Conservation (phyloP, 2,888 invertebrate genomes). For the Bembecia ichneumoniformis region DNA sequence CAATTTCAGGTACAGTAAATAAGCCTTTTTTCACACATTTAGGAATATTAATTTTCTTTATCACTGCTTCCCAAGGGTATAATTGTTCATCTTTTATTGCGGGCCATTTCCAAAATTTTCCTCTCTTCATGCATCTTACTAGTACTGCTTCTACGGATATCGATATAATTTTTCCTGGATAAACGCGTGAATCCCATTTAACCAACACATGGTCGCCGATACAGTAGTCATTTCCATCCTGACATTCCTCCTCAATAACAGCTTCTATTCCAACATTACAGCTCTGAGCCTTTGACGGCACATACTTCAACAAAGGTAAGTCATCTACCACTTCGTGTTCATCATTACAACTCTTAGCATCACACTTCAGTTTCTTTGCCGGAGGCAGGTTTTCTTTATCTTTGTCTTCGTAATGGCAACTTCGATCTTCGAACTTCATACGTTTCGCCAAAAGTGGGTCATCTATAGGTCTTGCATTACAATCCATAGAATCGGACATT, state of each 20-base stretch:
- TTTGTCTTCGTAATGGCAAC: no score
- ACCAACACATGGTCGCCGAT: not conserved
- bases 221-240: not conserved
- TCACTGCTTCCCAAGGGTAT: not conserved
- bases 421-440: no score
- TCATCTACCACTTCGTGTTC: not conserved
- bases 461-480: no score
- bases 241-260: not conserved
- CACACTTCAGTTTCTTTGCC: not conserved
- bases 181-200: not conserved
- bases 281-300: not conserved
- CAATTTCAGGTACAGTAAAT: constrained; percentile 2
- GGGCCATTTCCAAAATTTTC: constrained; percentile 1
- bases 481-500: no score
- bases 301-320: not conserved
- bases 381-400: not conserved
- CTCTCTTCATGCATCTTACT: constrained; percentile 2
- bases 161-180: not conserved
- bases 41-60: constrained; percentile 1
- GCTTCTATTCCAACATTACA: not conserved
- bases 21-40: constrained; percentile 1
- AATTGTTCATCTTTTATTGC: constrained; percentile 1
- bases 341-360: no score
- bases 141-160: not conserved
- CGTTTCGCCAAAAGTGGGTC: no score